phyloP scores from a whole-genome alignment of 1,140 invertebrate genomes.

The Atta cephalotes region DNA sequence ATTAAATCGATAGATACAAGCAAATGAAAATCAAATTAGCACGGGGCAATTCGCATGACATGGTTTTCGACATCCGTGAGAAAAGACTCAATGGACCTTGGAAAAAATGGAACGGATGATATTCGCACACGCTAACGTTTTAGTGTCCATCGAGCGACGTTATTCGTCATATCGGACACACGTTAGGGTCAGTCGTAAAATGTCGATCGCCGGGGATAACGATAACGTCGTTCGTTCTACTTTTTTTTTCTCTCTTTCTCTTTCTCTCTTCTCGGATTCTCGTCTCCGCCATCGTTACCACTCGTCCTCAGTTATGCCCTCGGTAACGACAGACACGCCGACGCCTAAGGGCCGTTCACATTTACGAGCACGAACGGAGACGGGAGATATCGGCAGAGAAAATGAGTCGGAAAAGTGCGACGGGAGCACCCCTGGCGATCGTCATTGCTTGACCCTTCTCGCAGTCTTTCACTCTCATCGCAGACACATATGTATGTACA shows the following conservation, averaged over 20 bases:
- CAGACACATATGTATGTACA: slow-evolving; percentile 12
- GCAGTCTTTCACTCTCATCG: slow-evolving; percentile 61
- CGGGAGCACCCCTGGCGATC: slow-evolving; percentile 75
- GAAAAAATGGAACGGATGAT: slow-evolving; percentile 41
- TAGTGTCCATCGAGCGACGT: slow-evolving; percentile 40
- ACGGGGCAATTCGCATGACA: not conserved
- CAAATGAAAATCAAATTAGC: not conserved
- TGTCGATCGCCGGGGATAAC: slow-evolving; percentile 65
- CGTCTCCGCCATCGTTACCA: slow-evolving; percentile 68
- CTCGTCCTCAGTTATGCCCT: slow-evolving; percentile 71
- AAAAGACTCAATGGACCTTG: slow-evolving; percentile 15
- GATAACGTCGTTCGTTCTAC: slow-evolving; percentile 68
- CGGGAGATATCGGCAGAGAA: slow-evolving; percentile 77
- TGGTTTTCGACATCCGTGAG: not conserved
- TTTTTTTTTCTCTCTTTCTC: slow-evolving; percentile 12
- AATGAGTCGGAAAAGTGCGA: slow-evolving; percentile 81
- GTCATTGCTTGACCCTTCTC: slow-evolving; percentile 77
- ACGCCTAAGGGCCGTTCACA: slow-evolving; percentile 81
- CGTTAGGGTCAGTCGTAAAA: slow-evolving; percentile 73
- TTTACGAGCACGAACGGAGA: slow-evolving; percentile 78
- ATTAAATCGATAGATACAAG: not conserved
- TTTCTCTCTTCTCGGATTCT: slow-evolving; percentile 18
- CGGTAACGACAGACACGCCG: slow-evolving; percentile 75
- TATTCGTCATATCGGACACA: slow-evolving; percentile 67
- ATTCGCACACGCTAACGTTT: slow-evolving; percentile 37